Conservation (phyloP, 2,888 invertebrate genomes). For the Phymatocera aterrima region DNA sequence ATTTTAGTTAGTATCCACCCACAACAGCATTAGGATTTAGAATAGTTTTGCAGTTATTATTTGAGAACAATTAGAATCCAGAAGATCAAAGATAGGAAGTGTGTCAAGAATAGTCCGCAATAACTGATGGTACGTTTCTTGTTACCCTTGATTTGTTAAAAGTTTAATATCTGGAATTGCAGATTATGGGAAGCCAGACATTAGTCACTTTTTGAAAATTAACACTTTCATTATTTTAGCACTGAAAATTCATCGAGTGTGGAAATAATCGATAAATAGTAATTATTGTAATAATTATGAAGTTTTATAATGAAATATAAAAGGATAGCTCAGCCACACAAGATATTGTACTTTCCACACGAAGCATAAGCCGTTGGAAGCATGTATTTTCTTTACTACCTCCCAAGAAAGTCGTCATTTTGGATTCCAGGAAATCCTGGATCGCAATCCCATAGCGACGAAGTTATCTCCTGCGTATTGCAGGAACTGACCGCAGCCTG, state of each 20-base stretch:
- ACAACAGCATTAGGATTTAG: background rate
- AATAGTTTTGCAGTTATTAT: conserved; percentile 12
- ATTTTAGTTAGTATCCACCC: conserved; percentile 50
- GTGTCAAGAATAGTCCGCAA: background rate
- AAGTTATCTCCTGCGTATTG: conserved; percentile 84
- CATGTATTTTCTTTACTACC: conserved; percentile 75
- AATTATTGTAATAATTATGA: background rate
- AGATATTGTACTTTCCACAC: background rate
- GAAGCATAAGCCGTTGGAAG: conserved; percentile 26
- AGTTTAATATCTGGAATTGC: background rate
- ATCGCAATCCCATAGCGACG: conserved; percentile 91
- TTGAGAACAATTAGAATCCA: background rate
- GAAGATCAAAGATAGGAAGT: background rate
- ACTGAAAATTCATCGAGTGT: background rate
- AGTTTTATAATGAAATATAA: background rate
- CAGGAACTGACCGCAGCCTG: conserved; percentile 87
- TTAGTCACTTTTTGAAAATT: background rate
- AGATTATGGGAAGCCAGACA: background rate
- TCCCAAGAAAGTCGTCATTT: conserved; percentile 90
- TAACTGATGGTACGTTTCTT: background rate
- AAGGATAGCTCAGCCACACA: conserved; percentile 9
- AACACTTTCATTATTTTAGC: background rate
- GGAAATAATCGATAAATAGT: background rate
- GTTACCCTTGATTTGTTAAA: too few relatives aligned
- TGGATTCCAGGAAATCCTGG: conserved; percentile 85